Conservation (phyloP, 2,888 invertebrate species). For the Cistogaster globosa region DNA sequence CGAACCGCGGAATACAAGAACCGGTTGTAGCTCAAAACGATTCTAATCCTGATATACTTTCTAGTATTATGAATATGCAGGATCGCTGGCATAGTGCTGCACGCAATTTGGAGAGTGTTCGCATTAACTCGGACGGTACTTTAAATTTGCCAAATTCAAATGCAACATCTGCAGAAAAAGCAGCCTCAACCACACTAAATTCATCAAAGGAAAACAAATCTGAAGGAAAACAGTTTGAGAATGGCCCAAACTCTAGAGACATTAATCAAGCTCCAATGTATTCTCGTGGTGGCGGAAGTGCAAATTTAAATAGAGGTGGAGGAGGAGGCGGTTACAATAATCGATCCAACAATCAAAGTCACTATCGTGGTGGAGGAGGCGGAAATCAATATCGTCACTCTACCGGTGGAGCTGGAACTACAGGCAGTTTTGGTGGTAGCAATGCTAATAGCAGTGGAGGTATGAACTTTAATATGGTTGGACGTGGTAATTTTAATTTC, state of each 20-base stretch:
- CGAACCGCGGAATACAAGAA: conserved; percentile 42
- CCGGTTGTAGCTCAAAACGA: conserved; percentile 43
- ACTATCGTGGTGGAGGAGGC: conserved; percentile 75
- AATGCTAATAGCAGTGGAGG: conserved; percentile 54
- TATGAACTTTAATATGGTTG: conserved; percentile 72
- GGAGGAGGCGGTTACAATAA: conserved; percentile 80
- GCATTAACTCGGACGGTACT: conserved; percentile 84
- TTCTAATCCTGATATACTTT: conserved; percentile 85
- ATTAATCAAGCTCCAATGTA: conserved; percentile 86
- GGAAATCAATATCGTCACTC: conserved; percentile 76
- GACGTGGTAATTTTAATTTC: conserved; percentile 75
- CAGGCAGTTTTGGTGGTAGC: conserved; percentile 56
- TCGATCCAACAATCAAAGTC: conserved; percentile 76
- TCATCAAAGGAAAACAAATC: conserved; percentile 5
- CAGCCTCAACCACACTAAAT: neutral
- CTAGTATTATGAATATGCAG: conserved; percentile 88
- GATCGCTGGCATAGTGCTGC: conserved; percentile 88
- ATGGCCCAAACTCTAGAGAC: conserved; percentile 41
- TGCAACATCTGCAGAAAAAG: neutral
- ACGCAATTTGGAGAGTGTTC: conserved; percentile 84
- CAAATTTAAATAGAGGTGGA: conserved; percentile 80
- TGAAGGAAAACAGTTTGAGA: conserved; percentile 1
- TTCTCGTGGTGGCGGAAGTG: conserved; percentile 84
- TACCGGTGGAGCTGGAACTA: conserved; percentile 64
- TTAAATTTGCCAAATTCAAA: conserved; percentile 83